phyloP scores from a whole-genome alignment of 2,113 vertebrate species.

The Origma solitaria region DNA sequence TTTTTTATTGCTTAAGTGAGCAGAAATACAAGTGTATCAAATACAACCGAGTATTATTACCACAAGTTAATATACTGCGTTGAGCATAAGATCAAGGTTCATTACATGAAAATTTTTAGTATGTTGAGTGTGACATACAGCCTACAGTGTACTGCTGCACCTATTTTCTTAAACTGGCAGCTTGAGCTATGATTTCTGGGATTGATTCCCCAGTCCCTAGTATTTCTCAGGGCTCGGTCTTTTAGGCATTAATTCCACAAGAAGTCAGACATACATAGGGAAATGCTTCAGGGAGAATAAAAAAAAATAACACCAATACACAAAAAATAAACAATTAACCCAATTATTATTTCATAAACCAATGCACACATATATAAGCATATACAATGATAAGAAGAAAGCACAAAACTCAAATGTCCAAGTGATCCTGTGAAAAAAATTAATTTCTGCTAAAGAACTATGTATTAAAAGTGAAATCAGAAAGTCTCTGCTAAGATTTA shows the following conservation, averaged over 20 bases:
- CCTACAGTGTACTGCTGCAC: neutral
- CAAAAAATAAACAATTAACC: neutral
- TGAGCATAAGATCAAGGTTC: neutral
- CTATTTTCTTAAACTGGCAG: neutral
- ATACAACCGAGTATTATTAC: slow-evolving; percentile 38
- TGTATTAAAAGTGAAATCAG: neutral
- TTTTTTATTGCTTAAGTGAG: slow-evolving; percentile 59
- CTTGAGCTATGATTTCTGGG: neutral
- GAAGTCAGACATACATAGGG: neutral
- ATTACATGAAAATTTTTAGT: slow-evolving; percentile 16
- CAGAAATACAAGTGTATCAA: slow-evolving; percentile 46
- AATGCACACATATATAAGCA: neutral
- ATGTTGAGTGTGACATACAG: slow-evolving; percentile 4
- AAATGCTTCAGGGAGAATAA: neutral
- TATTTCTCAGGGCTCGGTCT: neutral
- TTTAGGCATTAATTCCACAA: neutral
- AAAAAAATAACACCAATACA: neutral
- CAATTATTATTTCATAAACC: neutral
- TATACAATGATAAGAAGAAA: neutral
- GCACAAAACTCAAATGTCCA: neutral
- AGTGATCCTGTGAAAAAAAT: neutral
- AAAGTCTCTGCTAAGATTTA: neutral
- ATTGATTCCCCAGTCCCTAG: neutral
- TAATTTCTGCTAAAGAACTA: neutral
- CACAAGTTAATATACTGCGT: slow-evolving; percentile 6